These are phyloP conservation scores for Scaptomyza caliginosa DNA, from an alignment of 2,888 invertebrate genomes.

Conservation along the genomic window DNA sequence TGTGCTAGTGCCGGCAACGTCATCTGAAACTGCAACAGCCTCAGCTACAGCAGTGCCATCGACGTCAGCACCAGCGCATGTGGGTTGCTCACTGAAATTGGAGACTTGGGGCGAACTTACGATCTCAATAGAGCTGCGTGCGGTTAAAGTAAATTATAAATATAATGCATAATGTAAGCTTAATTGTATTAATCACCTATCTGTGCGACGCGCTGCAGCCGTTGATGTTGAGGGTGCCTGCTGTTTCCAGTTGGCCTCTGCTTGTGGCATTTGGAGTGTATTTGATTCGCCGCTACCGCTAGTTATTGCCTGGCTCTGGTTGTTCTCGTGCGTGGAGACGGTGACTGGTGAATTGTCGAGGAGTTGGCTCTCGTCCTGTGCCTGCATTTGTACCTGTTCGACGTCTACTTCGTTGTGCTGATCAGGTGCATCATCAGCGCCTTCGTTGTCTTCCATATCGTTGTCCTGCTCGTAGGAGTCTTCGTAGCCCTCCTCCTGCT, in stretches of 20 bases:
- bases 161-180: neutral
- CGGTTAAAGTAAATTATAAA: neutral
- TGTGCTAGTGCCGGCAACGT: slow-evolving; percentile 52
- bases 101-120: slow-evolving; percentile 93
- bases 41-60: slow-evolving; percentile 75
- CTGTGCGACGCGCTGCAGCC: slow-evolving; percentile 75
- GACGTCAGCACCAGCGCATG: slow-evolving; percentile 54
- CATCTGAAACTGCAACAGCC: slow-evolving; percentile 45
- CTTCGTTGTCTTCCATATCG: slow-evolving; percentile 86
- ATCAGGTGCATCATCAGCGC: slow-evolving; percentile 82
- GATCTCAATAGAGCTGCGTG: slow-evolving; percentile 89
- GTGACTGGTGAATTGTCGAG: slow-evolving; percentile 54
- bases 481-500: slow-evolving; percentile 86
- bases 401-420: slow-evolving; percentile 87
- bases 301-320: slow-evolving; percentile 90
- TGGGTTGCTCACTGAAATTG: slow-evolving; percentile 86
- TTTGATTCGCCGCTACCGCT: slow-evolving; percentile 89
- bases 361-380: slow-evolving; percentile 55
- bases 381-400: slow-evolving; percentile 87
- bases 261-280: slow-evolving; percentile 57
- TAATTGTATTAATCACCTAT: slow-evolving; percentile 63
- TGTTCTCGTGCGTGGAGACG: slow-evolving; percentile 81
- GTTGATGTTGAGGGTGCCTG: slow-evolving; percentile 79
- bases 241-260: slow-evolving; percentile 79
- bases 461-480: slow-evolving; percentile 85